phyloP scores from a whole-genome alignment of 2,888 invertebrate genomes.

The Athalia cordata region DNA sequence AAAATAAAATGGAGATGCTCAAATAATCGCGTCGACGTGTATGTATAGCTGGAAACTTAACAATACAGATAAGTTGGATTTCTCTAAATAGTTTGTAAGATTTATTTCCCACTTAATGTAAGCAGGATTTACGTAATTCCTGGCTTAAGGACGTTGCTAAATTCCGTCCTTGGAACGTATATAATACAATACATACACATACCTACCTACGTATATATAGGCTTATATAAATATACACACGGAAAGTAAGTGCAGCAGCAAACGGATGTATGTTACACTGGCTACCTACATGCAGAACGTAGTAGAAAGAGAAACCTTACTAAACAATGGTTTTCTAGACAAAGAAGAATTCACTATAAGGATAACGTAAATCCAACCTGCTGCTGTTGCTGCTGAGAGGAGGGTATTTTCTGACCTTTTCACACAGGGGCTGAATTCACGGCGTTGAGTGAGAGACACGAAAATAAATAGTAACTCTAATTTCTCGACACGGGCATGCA shows the following conservation, averaged over 20 bases:
- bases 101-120: slow-evolving; percentile 30
- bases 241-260: neutral
- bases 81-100: neutral
- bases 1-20: no score
- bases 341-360: slow-evolving; percentile 38
- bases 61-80: neutral
- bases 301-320: slow-evolving; percentile 18
- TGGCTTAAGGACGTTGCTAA: slow-evolving; percentile 22
- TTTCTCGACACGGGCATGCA: slow-evolving; percentile 7
- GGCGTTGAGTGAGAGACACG: slow-evolving; percentile 26
- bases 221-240: neutral
- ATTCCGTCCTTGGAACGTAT: neutral
- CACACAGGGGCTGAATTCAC: slow-evolving; percentile 6
- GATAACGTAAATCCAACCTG: slow-evolving; percentile 33
- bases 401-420: neutral
- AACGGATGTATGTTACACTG: no score
- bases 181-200: neutral
- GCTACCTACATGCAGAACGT: no score
- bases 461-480: slow-evolving; percentile 42
- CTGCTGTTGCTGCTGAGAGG: neutral
- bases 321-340: slow-evolving; percentile 37
- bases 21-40: no score
- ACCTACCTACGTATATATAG: neutral
- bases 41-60: neutral
- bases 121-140: slow-evolving; percentile 29